Evolutionary conservation across 2,797 vertebrate species (phyloP), one percentile per base, ranked within the genome.

Genomic region (Coranthus polyacanthus): DNA sequence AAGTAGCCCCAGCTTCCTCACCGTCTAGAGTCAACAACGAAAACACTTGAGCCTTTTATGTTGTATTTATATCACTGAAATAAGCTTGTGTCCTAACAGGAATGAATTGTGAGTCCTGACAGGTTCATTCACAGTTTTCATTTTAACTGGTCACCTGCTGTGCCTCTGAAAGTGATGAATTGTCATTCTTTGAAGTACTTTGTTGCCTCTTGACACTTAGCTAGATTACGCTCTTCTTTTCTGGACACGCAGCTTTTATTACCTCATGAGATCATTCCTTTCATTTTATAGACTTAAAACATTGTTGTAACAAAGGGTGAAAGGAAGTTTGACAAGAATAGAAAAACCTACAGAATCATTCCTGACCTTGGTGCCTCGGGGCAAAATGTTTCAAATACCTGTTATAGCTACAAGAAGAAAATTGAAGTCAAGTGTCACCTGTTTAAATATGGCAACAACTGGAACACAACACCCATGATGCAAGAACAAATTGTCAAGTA

Each of bases 1-100:
- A 92, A 88, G 97, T 95, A 42, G 5, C 21, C 5, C 34, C 18
- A 12, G 12, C 11, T 41, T 26, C 34, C 5, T n/a, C 6, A 12
- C 11, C 37, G 18, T 38, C 12, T 21, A 29, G 26, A 29, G 6
- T 29, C 3, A 29, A 29, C 26, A 29, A 29, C 50, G 15, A 5
- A 52, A 24, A 37, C 34, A 37, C 18, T 17, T 15, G n/a, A 34
- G 1, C 4, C 9, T 29, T 8, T 7, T 18, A 36, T 20, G 29
- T 15, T 32, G 18, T 12, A 13, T 52, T 37, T 37, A 13, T 2
- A 53, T 24, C 39, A 57, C 49, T 38, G 56, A 58, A 64, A 54
- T 42, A 18, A 50, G 49, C 55, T 12, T 5, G 17, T 16, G 12
- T 29, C 8, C 3, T 29, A 29, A 7, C 26, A 29, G 26, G 26